Conservation (phyloP, 2,888 invertebrate genomes). For the Serrognathus titanus region DNA sequence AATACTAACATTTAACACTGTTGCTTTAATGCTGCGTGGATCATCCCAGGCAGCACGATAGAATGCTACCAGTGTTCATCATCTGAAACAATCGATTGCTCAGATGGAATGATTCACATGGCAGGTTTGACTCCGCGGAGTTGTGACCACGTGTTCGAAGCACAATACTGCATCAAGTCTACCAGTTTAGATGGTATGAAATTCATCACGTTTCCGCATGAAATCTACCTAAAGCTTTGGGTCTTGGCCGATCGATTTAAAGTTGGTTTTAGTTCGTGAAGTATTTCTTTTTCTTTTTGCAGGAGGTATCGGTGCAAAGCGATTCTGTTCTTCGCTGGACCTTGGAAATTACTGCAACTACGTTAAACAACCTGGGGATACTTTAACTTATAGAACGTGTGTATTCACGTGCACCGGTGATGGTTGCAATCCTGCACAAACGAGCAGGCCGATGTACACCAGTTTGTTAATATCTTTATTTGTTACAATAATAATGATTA, state of each 20-base stretch:
- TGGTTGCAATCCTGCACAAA: slow-evolving; percentile 68
- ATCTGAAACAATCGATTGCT: slow-evolving; percentile 63
- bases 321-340: slow-evolving; percentile 83
- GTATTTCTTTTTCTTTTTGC: slow-evolving; percentile 34
- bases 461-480: too few relatives aligned
- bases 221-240: not conserved
- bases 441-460: not conserved
- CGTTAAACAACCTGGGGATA: slow-evolving; percentile 81
- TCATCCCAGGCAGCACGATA: slow-evolving; percentile 47
- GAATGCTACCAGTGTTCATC: slow-evolving; percentile 80
- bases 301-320: slow-evolving; percentile 86
- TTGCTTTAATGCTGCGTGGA: slow-evolving; percentile 24
- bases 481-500: too few relatives aligned
- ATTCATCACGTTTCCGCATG: not conserved
- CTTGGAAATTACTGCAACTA: slow-evolving; percentile 88
- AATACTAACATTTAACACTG: slow-evolving; percentile 2
- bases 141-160: slow-evolving; percentile 74
- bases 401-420: slow-evolving; percentile 80
- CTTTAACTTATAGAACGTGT: slow-evolving; percentile 76
- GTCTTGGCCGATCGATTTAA: not conserved
- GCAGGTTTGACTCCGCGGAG: slow-evolving; percentile 56
- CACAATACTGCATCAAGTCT: slow-evolving; percentile 81
- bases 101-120: slow-evolving; percentile 62
- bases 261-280: not conserved
- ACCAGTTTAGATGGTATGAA: slow-evolving; percentile 54